Percentiles rank a stretch among this genome's conserved stretches.
These are phyloP conservation scores for Chondrilla cf. caribensis DNA, from an alignment of 37 sponge, comb jelly and placozoan species.

Conservation along the genomic window DNA sequence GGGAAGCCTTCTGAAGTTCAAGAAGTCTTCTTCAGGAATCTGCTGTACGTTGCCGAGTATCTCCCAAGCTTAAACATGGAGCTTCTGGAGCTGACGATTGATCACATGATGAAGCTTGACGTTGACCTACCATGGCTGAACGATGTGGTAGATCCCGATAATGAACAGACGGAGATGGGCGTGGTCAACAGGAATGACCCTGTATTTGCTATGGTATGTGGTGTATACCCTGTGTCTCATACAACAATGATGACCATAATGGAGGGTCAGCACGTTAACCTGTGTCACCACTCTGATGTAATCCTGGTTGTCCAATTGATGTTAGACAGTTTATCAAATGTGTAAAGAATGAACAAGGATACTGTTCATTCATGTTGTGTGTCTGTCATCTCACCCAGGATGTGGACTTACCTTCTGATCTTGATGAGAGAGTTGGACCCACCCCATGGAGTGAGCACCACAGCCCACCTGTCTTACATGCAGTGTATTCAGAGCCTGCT, in stretches of 20 bases:
- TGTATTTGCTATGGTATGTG: neutral
- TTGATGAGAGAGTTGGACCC: no score
- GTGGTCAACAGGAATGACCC: neutral
- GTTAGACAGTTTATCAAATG: no score
- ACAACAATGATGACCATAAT: no score
- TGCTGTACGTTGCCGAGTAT: slow-evolving; percentile 46
- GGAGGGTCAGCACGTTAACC: no score
- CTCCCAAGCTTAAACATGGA: slow-evolving; percentile 46
- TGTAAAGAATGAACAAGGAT: no score
- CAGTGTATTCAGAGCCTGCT: slow-evolving; percentile 3
- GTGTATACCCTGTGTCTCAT: no score
- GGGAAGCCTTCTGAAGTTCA: neutral
- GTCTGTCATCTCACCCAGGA: no score
- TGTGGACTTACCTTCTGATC: no score
- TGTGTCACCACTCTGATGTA: no score
- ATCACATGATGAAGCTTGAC: slow-evolving; percentile 65
- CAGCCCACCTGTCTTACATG: neutral
- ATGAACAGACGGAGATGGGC: neutral
- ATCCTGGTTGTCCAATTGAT: no score
- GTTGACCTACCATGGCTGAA: slow-evolving; percentile 30
- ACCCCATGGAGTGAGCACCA: neutral
- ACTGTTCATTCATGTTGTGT: no score
- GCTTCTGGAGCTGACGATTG: slow-evolving; percentile 43
- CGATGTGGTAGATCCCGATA: neutral
- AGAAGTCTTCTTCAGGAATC: slow-evolving; percentile 67